These are phyloP conservation scores for Leucophenga varia DNA, from an alignment of 1,140 invertebrate genomes.

Conservation along the genomic window DNA sequence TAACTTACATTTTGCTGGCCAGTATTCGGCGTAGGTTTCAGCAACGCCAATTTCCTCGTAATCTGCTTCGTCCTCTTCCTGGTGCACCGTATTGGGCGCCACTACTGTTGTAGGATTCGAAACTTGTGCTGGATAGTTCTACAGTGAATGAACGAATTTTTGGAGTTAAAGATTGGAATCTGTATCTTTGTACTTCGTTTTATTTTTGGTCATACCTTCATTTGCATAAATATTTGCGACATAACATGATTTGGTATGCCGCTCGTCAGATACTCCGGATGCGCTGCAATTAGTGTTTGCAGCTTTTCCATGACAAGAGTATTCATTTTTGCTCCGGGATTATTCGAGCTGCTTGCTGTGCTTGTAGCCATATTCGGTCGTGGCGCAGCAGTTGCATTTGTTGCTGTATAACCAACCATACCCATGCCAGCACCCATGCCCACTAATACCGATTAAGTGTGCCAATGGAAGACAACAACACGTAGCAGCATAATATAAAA, in stretches of 20 bases:
- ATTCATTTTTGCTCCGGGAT: slow-evolving; percentile 42
- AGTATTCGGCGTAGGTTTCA: slow-evolving; percentile 97
- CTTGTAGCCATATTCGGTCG: slow-evolving; percentile 24
- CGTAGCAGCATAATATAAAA: too few relatives aligned
- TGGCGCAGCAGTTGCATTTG: too few relatives aligned
- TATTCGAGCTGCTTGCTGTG: slow-evolving; percentile 58
- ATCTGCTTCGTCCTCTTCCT: slow-evolving; percentile 84
- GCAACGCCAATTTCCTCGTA: slow-evolving; percentile 97
- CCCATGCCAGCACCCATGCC: too few relatives aligned
- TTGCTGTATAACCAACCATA: too few relatives aligned
- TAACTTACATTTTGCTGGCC: slow-evolving; percentile 86
- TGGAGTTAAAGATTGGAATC: too few relatives aligned
- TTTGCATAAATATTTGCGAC: slow-evolving; percentile 56
- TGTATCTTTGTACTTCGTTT: background rate
- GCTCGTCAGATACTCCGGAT: slow-evolving; percentile 52
- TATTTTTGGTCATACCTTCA: slow-evolving; percentile 16
- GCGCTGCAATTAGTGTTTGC: slow-evolving; percentile 43
- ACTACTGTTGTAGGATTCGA: slow-evolving; percentile 14
- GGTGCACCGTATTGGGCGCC: too few relatives aligned
- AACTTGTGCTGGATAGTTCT: too few relatives aligned
- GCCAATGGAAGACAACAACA: too few relatives aligned
- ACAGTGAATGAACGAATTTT: too few relatives aligned
- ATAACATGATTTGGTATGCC: slow-evolving; percentile 55
- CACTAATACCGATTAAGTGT: too few relatives aligned
- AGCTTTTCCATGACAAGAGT: slow-evolving; percentile 52